Conservation (phyloP, 2,797 vertebrate species). For the Sebastes dallii region DNA sequence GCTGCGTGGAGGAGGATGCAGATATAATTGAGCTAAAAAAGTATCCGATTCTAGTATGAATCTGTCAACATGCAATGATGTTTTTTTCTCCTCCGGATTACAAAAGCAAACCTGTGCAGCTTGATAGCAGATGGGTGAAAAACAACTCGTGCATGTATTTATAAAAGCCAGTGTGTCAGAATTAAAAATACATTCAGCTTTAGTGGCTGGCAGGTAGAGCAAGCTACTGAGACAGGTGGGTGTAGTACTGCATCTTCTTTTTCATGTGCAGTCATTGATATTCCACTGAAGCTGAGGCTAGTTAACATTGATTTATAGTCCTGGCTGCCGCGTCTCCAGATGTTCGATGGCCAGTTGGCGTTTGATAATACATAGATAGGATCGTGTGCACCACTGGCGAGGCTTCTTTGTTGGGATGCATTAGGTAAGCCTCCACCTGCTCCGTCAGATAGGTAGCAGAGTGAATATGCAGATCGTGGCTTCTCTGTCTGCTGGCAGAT, state of each 20-base stretch:
- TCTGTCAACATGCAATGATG: background rate
- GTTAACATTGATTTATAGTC: slow-evolving; percentile 64
- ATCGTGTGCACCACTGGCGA: slow-evolving; percentile 32
- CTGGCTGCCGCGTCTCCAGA: slow-evolving; percentile 35
- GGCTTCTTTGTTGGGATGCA: slow-evolving; percentile 57
- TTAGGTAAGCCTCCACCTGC: slow-evolving; percentile 67
- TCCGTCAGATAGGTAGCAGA: slow-evolving; percentile 33
- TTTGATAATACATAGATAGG: slow-evolving; percentile 65
- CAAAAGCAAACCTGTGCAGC: background rate
- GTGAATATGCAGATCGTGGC: slow-evolving; percentile 65
- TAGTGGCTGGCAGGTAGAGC: slow-evolving; percentile 16
- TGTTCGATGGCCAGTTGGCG: slow-evolving; percentile 60
- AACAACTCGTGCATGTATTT: slow-evolving; percentile 39
- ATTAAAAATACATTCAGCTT: slow-evolving; percentile 57
- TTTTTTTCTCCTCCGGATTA: background rate
- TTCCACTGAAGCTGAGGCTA: slow-evolving; percentile 28
- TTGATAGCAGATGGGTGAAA: slow-evolving; percentile 29
- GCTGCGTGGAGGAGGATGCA: background rate
- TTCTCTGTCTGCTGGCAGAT: slow-evolving; percentile 57
- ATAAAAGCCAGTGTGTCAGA: slow-evolving; percentile 38
- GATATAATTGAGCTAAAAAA: background rate
- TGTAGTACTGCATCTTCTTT: slow-evolving; percentile 23
- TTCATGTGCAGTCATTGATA: slow-evolving; percentile 47
- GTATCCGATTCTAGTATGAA: background rate
- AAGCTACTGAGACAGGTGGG: slow-evolving; percentile 33